Evolutionary conservation across 2,888 invertebrate genomes (phyloP).

Genomic region (Dermolepida albohirtum): DNA sequence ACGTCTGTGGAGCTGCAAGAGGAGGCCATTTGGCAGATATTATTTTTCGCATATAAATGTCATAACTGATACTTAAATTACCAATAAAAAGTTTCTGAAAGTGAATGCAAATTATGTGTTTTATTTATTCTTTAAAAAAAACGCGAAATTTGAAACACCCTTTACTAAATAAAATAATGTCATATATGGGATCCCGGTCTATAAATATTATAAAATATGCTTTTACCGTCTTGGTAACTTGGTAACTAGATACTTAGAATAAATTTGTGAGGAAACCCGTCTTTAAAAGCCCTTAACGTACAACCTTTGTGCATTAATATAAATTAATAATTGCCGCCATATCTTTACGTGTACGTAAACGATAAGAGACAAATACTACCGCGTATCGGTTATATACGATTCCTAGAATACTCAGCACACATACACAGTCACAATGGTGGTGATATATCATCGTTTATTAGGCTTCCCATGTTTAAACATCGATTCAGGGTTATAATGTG

Average conservation of each 20-base stretch:
- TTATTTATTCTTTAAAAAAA: too few species aligned
- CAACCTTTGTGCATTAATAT: constrained; percentile 18
- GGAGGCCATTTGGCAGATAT: too few species aligned
- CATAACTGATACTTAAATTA: too few species aligned
- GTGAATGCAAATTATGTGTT: too few species aligned
- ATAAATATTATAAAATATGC: constrained; percentile 26
- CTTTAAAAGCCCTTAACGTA: constrained; percentile 1
- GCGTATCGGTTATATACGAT: constrained; percentile 49
- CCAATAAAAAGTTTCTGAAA: too few species aligned
- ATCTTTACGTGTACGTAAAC: constrained; percentile 26
- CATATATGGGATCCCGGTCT: neutral
- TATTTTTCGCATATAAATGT: too few species aligned
- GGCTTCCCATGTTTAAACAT: constrained; percentile 52
- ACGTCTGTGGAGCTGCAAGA: too few species aligned
- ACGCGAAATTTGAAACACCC: too few species aligned
- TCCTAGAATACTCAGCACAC: constrained; percentile 42
- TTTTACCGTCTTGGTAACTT: constrained; percentile 21
- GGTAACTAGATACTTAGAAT: neutral
- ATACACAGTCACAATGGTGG: constrained; percentile 49
- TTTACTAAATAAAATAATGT: constrained; percentile 1
- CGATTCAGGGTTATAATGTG: constrained; percentile 53
- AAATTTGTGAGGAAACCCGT: constrained; percentile 7
- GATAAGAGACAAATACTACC: constrained; percentile 29
- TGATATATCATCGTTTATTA: constrained; percentile 58
- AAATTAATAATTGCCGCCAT: constrained; percentile 25